Evolutionary conservation across 1,140 invertebrate species (phyloP), one percentile per base, ranked within the genome.

Genomic region (Panagrolaimus sp.): DNA sequence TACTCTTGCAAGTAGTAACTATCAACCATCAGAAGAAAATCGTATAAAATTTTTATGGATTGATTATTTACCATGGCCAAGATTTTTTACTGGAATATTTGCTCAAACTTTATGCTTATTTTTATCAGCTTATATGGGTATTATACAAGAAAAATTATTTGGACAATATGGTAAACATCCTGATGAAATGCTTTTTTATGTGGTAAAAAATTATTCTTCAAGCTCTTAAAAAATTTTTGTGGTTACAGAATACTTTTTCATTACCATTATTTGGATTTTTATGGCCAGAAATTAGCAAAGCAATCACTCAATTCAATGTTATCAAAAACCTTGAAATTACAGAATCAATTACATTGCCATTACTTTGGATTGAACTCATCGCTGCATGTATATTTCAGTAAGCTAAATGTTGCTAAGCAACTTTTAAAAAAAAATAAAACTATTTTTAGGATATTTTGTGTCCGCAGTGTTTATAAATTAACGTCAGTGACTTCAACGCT

Each of bases 71-170:
- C 68, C 68, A n/a, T 25, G 68, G n/a, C 66, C 68, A 0, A 72
- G 23, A 68, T 68, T 68, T 48, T 31, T 31, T 38, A 63, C 51
- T 25, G 67, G 43, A 14, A 92, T 98, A 71, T 83, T 85, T 0
- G 87, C 97, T 70, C 84, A 98, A 13, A 91, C 91, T 0, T 86
- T 91, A 68, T 92, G 92, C 0, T 84, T 98, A 42, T 91, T 98
- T 72, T 86, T 96, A 67, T 96, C 95, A 1, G 92, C 96, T 7
- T 86, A 91, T 70, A 92, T 98, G 91, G 96, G 95, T 2, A 92
- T 98, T 70, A 95, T 91, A 83, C 95, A 98, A 86, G 94, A 98
- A 85, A 88, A 88, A 8, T 84, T 98, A 3, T 93, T 93, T 80
- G 85, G 86, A 66, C 88, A 88, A 67, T 89, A 90, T 85, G 95